Evolutionary conservation across 1,140 invertebrate genomes (phyloP), one percentile per base, ranked within the genome.

Genomic region (Zaprionus ghesquierei): DNA sequence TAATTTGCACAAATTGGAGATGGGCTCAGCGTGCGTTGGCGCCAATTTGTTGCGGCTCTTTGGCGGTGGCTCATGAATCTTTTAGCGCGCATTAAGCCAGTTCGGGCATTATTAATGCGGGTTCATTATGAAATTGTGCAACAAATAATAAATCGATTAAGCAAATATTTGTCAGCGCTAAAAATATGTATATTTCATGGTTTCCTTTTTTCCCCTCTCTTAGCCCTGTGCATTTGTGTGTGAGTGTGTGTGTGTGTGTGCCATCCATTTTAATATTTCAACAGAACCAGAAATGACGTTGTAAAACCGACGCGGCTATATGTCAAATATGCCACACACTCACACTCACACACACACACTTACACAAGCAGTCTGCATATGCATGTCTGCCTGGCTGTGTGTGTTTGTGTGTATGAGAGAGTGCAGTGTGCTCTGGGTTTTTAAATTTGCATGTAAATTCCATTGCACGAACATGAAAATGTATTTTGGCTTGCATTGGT

Each of bases 101-200:
- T 20, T 33, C 20, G 41, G 61, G 79, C 71, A 89, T 89, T 89
- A 82, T 87, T 89, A 82, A 87, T 87, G 79, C 65, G 41, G 76
- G 56, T 82, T 89, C 84, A 87, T 87, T 87, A 87, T 79, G 84
- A 71, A 82, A 89, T 82, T 87, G 84, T 79, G 79, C 79, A 89
- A 87, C 79, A 79, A 87, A 87, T 82, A 89, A 89, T 89, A 82
- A 87, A 87, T 87, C 82, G 82, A 87, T 87, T 87, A 87, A 87
- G 84, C 84, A 89, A 87, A 87, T 82, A 89, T 82, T 89, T 87
- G 81, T 78, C 79, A 75, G 76, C 54, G 60, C 79, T 81, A 79
- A 81, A 82, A 79, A 77, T 75, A 75, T 86, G 70, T 53, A 79
- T 73, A 79, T 87, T 82, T 69, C 62, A 77, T 75, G 71, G 77